Conservation (phyloP, 2,888 invertebrate species). For the Gnatocerus cornutus region DNA sequence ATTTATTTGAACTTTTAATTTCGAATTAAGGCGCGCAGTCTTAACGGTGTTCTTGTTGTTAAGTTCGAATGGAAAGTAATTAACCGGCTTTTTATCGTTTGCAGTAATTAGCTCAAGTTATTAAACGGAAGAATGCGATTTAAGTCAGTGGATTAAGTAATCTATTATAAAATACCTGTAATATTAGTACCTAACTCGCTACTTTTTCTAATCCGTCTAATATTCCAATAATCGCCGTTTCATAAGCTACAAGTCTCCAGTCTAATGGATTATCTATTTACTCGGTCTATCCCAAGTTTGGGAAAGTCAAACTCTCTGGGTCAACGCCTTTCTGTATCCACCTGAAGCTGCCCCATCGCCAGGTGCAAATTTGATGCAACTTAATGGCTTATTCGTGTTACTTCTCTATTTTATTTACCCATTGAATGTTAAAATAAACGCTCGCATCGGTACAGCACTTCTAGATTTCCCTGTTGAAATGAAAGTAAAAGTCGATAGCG, state of each 20-base stretch:
- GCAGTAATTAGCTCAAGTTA: conserved; percentile 30
- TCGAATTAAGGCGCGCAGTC: no score
- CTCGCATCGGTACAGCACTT: background rate
- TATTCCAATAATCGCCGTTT: background rate
- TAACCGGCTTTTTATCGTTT: conserved; percentile 39
- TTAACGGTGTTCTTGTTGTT: conserved; percentile 13
- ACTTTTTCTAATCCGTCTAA: background rate
- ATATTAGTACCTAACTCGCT: background rate
- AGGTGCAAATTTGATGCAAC: conserved; percentile 43
- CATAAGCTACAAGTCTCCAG: background rate
- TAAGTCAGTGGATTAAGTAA: background rate
- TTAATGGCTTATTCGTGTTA: conserved; percentile 43
- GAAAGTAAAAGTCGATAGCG: conserved; percentile 39
- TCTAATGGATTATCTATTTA: conserved; percentile 13
- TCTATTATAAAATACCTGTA: background rate
- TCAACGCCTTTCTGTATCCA: conserved; percentile 25
- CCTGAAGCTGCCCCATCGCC: conserved; percentile 40
- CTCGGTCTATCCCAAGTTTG: conserved; percentile 6
- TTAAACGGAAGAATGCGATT: conserved; percentile 34
- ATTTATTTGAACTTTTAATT: no score
- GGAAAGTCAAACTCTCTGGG: conserved; percentile 30
- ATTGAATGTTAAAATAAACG: background rate
- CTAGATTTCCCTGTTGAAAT: conserved; percentile 18
- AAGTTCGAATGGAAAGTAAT: conserved; percentile 36
- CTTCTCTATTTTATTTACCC: background rate